These are phyloP conservation scores for Mixornis gularis DNA, from an alignment of 2,113 vertebrate species.

Conservation along the genomic window DNA sequence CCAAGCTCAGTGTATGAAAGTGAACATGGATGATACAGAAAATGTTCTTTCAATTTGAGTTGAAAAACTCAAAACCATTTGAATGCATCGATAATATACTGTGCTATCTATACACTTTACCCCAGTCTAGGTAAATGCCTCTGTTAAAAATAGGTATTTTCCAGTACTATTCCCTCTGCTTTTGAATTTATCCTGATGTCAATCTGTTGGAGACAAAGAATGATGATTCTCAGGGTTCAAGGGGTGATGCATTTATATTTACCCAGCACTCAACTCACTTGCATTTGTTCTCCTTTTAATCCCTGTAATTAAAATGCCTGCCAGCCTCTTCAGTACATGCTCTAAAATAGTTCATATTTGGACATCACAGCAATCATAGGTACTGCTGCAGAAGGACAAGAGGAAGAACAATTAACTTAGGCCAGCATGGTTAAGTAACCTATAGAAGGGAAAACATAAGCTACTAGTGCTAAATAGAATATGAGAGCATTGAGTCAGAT, in stretches of 20 bases:
- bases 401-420: neutral
- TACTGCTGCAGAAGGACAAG: neutral
- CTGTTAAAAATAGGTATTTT: neutral
- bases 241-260: neutral
- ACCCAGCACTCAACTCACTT: neutral
- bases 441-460: neutral
- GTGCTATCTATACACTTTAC: neutral
- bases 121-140: neutral
- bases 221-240: neutral
- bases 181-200: neutral
- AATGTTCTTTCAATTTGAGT: neutral
- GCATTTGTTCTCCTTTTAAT: constrained; percentile 4
- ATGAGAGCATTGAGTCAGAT: neutral
- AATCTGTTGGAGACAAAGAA: neutral
- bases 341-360: neutral
- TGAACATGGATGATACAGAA: neutral
- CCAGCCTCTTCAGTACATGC: neutral
- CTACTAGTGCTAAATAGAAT: neutral
- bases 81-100: neutral
- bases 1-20: neutral
- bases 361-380: neutral
- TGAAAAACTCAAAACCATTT: neutral
- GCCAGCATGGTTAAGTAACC: neutral
- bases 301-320: neutral
- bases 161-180: neutral